A percentile compares a stretch with the other conserved stretches of the same genome.
Conservation (phyloP, 2,888 invertebrate genomes). For the Scrobipalpa costella region DNA sequence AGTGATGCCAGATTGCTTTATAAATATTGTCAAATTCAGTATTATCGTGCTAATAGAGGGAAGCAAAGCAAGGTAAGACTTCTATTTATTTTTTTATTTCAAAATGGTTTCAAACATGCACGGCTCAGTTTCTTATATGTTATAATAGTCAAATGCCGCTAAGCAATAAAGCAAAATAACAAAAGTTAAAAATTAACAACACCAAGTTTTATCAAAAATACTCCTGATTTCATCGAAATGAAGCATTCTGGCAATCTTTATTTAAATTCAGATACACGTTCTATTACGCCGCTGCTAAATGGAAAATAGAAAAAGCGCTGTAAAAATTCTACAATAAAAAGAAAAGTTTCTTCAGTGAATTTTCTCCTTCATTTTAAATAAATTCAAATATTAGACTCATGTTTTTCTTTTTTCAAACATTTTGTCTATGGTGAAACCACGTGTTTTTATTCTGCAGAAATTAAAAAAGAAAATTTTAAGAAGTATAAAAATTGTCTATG, state of each 20-base stretch:
- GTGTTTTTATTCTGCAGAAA: constrained; percentile 48
- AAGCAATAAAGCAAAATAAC: too few species aligned
- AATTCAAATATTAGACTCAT: background rate
- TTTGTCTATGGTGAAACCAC: constrained; percentile 58
- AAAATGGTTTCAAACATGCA: too few species aligned
- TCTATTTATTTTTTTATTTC: too few species aligned
- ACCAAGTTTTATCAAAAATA: too few species aligned
- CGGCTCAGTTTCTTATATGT: too few species aligned
- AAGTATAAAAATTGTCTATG: constrained; percentile 63
- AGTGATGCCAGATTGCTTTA: too few species aligned
- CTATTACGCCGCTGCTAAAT: background rate
- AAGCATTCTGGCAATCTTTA: background rate
- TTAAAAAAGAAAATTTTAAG: constrained; percentile 52
- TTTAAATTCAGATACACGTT: background rate
- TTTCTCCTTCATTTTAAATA: background rate
- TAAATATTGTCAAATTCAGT: too few species aligned
- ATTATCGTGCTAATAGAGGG: constrained; percentile 40
- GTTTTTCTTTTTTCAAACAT: background rate
- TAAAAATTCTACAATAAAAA: background rate
- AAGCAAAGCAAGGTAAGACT: background rate
- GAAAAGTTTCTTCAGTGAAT: too few species aligned
- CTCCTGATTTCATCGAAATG: background rate
- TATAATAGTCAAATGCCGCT: too few species aligned
- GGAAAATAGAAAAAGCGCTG: background rate
- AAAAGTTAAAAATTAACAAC: too few species aligned